Conservation (phyloP, 2,888 invertebrate species). For the Dioctria linearis region DNA sequence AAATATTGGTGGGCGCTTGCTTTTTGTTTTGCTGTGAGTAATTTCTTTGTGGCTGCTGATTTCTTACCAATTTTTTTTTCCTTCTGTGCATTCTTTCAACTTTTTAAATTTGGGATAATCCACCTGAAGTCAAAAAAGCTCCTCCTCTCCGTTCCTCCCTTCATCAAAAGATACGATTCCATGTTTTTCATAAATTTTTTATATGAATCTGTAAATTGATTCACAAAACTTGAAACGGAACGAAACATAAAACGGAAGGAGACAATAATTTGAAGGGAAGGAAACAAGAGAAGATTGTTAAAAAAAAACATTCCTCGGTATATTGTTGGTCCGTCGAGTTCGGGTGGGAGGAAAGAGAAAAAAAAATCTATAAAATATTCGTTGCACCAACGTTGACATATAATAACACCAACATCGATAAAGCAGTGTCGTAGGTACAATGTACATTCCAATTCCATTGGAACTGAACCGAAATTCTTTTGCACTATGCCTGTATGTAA, state of each 20-base stretch:
- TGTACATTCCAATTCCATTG: constrained; percentile 40
- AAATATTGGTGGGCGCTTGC: too few species aligned
- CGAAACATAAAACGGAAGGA: constrained; percentile 49
- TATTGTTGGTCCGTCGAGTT: too few species aligned
- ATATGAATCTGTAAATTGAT: constrained; percentile 19
- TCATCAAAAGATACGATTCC: constrained; percentile 7
- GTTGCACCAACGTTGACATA: neutral
- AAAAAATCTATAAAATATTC: constrained; percentile 7
- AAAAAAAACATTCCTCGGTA: neutral
- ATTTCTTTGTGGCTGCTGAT: too few species aligned
- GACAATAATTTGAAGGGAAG: constrained; percentile 42
- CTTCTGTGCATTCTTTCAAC: too few species aligned
- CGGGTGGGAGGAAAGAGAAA: constrained; percentile 21
- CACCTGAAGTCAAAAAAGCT: too few species aligned
- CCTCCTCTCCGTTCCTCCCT: too few species aligned
- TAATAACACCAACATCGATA: neutral
- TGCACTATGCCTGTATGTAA: constrained; percentile 14
- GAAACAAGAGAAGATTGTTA: constrained; percentile 22
- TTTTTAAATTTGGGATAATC: too few species aligned
- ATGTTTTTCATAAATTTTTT: neutral
- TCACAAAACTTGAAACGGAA: constrained; percentile 38
- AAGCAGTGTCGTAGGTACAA: neutral
- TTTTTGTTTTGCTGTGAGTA: too few species aligned
- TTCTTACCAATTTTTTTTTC: too few species aligned
- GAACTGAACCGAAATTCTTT: constrained; percentile 27